Base-by-base conservation (phyloP, 2,113 vertebrate genomes). In the Myotis lucifugus region DNA sequence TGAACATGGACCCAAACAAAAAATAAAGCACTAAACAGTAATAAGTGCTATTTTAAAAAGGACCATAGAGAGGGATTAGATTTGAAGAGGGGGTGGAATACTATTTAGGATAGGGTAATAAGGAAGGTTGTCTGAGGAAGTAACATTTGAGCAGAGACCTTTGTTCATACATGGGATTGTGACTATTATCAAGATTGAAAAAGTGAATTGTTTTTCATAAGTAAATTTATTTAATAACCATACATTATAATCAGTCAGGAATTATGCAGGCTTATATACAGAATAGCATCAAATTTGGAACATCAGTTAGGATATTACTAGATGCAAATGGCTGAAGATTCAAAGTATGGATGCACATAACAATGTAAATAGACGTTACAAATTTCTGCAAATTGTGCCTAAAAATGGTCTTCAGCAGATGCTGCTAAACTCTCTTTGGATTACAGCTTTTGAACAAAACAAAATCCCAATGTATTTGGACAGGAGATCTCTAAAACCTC, bases 371-470 rank as follows among this genome's bases (percentile, higher is more conserved):
- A 94, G 74, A 93, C 79, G 74, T 79, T 94, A 88, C 67, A 46
- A 19, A 85, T 95, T 89, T 95, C 87, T 95, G 64, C 54, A 90
- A 93, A 96, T 95, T 25, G 82, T 92, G 56, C 42, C 77, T 94
- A 88, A 89, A 96, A 95, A 81, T 79, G 52, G 50, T 79, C 88
- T 91, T 85, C n/a, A 67, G 64, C 95, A 92, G 88, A 94, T 95
- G 61, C 88, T 95, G 76, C 78, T 72, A 87, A 92, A 64, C 52
- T 76, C 70, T 67, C 40, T 90, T 93, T 64, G 77, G 90, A 95
- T 94, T 94, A 91, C 14, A 95, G 88, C 34, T 89, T 94, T 96
- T 2, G 13, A 95, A 96, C 54, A 88, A 92, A 96, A 92, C 87
- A 93, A 88, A 89, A 95, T 82, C 37, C 48, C 83, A 91, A 8